A percentile compares a stretch with the other conserved stretches of the same genome.
phyloP scores from a whole-genome alignment of 2,888 invertebrate species.

The Nematopogon swammerdamellus region DNA sequence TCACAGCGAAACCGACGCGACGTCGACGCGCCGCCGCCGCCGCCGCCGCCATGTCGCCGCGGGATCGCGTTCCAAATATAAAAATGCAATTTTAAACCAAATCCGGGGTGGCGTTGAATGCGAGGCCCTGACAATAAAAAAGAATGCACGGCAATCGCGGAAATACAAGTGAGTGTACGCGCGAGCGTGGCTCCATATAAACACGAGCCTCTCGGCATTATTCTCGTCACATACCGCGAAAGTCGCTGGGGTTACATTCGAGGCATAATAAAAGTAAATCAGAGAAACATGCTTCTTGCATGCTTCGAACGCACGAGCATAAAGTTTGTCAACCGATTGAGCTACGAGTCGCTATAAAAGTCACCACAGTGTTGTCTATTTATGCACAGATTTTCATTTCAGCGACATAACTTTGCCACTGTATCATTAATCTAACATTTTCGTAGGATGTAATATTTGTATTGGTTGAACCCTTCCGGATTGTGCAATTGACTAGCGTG shows the following conservation, averaged over 20 bases:
- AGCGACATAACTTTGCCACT: too few species aligned
- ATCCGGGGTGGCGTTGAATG: slow-evolving; percentile 22
- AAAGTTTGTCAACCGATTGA: too few species aligned
- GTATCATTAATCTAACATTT: too few species aligned
- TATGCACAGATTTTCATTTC: too few species aligned
- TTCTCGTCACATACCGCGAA: not conserved
- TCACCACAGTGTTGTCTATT: too few species aligned
- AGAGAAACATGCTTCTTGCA: not conserved
- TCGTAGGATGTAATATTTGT: too few species aligned
- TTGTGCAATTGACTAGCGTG: too few species aligned
- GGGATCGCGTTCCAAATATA: slow-evolving; percentile 52
- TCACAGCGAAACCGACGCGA: slow-evolving; percentile 21
- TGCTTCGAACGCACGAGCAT: too few species aligned
- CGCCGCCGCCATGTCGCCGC: slow-evolving; percentile 29
- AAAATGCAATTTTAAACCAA: slow-evolving; percentile 57
- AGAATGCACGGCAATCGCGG: slow-evolving; percentile 34
- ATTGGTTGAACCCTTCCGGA: too few species aligned
- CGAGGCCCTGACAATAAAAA: slow-evolving; percentile 43
- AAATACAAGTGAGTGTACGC: slow-evolving; percentile 10
- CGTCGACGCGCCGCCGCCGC: slow-evolving; percentile 29
- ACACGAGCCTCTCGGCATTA: not conserved
- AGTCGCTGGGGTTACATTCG: not conserved
- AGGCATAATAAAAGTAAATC: not conserved
- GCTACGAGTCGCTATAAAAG: too few species aligned
- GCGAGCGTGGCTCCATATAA: not conserved